phyloP scores from a whole-genome alignment of 2,888 invertebrate genomes.

The Labia minor region DNA sequence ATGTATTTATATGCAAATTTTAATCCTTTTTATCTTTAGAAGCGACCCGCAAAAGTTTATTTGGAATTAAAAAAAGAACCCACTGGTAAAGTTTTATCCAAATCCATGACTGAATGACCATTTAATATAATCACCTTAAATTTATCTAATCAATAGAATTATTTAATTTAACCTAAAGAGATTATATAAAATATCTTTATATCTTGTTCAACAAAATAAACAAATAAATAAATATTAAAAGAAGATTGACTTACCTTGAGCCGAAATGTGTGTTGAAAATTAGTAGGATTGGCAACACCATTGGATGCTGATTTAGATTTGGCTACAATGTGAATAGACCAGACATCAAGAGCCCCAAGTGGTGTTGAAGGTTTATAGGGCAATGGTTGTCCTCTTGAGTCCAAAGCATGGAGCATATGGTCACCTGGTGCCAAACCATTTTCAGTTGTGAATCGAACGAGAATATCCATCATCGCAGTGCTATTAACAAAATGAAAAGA shows the following conservation, averaged over 20 bases:
- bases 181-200: not conserved
- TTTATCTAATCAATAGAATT: too few relatives aligned
- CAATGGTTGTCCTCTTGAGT: constrained; percentile 46
- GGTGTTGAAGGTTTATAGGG: constrained; percentile 65
- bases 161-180: too few relatives aligned
- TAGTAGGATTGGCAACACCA: constrained; percentile 33
- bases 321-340: constrained; percentile 40
- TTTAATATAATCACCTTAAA: too few relatives aligned
- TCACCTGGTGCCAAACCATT: constrained; percentile 56
- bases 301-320: constrained; percentile 32
- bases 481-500: constrained; percentile 37
- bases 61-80: too few relatives aligned
- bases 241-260: constrained; percentile 33
- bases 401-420: constrained; percentile 53
- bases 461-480: constrained; percentile 67
- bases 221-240: not conserved
- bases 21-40: too few relatives aligned
- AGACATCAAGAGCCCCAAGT: constrained; percentile 43
- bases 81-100: too few relatives aligned
- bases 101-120: too few relatives aligned
- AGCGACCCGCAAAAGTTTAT: too few relatives aligned
- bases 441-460: constrained; percentile 58
- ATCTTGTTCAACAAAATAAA: not conserved
- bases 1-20: too few relatives aligned
- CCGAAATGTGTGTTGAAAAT: constrained; percentile 39